Evolutionary conservation across 2,113 vertebrate genomes (phyloP).

Genomic region (Actenoides lindsayi): DNA sequence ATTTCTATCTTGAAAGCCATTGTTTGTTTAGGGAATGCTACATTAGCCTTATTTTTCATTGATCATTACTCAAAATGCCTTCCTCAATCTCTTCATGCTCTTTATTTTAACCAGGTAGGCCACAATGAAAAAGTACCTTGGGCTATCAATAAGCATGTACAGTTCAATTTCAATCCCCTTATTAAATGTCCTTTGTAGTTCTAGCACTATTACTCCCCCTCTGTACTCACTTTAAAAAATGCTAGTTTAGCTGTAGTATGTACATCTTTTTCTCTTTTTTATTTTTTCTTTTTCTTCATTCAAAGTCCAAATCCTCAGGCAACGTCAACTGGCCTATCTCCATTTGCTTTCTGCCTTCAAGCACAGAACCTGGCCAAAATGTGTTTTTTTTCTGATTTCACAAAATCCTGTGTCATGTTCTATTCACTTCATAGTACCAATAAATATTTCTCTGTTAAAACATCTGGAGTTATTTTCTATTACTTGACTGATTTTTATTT

Average conservation of each 20-base stretch:
- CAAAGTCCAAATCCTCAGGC: neutral
- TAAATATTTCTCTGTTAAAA: neutral
- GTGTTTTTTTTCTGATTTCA: neutral
- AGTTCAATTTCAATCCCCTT: neutral
- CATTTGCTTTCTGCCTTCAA: neutral
- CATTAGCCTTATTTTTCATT: neutral
- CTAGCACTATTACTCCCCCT: neutral
- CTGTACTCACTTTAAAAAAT: neutral
- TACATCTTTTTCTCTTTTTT: neutral
- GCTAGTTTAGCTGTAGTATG: neutral
- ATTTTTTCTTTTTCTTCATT: neutral
- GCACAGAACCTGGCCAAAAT: neutral
- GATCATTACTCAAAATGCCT: conserved; percentile 19
- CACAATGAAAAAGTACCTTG: neutral
- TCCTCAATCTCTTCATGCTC: conserved; percentile 13
- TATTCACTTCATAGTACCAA: neutral
- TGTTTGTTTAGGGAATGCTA: neutral
- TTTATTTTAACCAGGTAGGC: conserved; percentile 31
- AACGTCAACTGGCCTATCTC: neutral
- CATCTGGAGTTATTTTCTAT: neutral
- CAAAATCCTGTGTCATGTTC: neutral
- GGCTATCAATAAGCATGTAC: conserved; percentile 31
- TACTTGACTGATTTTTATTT: neutral
- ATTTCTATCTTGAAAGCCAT: neutral
- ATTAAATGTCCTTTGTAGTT: conserved; percentile 54